Percentiles rank a stretch among this genome's conserved stretches.
phyloP scores from a whole-genome alignment of 1,140 invertebrate species.

The Ptiloglossa arizonensis region DNA sequence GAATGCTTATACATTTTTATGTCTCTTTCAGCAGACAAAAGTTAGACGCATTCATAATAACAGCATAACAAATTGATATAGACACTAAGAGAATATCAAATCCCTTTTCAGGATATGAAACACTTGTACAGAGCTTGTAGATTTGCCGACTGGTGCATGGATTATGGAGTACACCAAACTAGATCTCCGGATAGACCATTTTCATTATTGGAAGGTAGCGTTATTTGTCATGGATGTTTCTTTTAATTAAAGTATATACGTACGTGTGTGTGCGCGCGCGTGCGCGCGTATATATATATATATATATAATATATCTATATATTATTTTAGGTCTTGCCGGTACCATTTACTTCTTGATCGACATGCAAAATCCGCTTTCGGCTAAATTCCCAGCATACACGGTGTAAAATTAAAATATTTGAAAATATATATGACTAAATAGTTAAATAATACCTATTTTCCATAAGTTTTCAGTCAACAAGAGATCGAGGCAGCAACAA shows the following conservation, averaged over 20 bases:
- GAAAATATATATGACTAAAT: too few relatives aligned
- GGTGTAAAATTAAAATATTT: constrained; percentile 59
- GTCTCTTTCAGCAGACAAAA: constrained; percentile 90
- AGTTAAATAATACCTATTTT: neutral
- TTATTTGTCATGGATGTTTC: constrained; percentile 2
- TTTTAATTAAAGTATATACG: too few relatives aligned
- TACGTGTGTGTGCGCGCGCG: too few relatives aligned
- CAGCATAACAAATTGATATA: neutral
- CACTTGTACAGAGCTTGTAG: constrained; percentile 90
- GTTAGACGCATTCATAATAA: constrained; percentile 77
- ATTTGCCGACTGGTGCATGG: constrained; percentile 92
- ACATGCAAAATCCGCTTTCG: constrained; percentile 83
- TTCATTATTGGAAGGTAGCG: constrained; percentile 92
- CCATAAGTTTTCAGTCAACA: neutral
- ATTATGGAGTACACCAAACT: constrained; percentile 87
- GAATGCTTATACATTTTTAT: constrained; percentile 94
- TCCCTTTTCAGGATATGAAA: constrained; percentile 83
- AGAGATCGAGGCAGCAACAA: neutral
- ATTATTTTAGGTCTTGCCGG: constrained; percentile 83
- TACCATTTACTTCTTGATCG: constrained; percentile 87
- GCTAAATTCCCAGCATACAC: constrained; percentile 87
- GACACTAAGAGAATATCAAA: neutral
- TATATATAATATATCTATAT: constrained; percentile 10
- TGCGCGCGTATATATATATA: too few relatives aligned
- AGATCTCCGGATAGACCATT: constrained; percentile 89